These are phyloP conservation scores for Macrophya alboannulata DNA, from an alignment of 2,888 invertebrate genomes.

Conservation along the genomic window DNA sequence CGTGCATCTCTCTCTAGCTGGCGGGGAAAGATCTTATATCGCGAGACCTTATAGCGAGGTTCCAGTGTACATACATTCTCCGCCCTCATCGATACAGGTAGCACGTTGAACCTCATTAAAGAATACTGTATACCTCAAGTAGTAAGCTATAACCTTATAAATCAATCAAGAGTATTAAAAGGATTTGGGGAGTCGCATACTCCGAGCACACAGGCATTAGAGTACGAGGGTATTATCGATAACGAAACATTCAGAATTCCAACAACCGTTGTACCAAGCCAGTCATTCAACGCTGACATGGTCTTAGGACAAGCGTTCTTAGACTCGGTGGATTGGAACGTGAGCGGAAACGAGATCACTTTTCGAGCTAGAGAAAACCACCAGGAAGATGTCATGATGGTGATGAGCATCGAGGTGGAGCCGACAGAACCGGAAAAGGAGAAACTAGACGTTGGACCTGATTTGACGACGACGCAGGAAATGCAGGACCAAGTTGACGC, in stretches of 20 bases:
- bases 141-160: not conserved
- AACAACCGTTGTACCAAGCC: constrained; percentile 1
- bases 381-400: not conserved
- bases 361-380: not conserved
- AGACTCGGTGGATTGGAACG: constrained; percentile 14
- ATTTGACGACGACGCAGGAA: not conserved
- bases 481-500: not conserved
- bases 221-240: not conserved
- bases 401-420: constrained; percentile 33
- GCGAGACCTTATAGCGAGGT: too few relatives aligned
- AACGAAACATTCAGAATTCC: not conserved
- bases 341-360: not conserved
- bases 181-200: not conserved
- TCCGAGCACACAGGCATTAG: not conserved
- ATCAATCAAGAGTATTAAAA: not conserved
- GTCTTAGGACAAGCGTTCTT: constrained; percentile 28
- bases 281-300: not conserved
- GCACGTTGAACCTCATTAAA: constrained; percentile 29
- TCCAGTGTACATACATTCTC: too few relatives aligned
- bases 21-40: too few relatives aligned
- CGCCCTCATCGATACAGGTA: constrained; percentile 29
- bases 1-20: too few relatives aligned
- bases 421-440: not conserved
- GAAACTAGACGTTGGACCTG: not conserved
- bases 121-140: not conserved